Evolutionary conservation across 2,888 invertebrate species (phyloP), one percentile per base, ranked within the genome.

Genomic region (Trichogramma dendrolimi): DNA sequence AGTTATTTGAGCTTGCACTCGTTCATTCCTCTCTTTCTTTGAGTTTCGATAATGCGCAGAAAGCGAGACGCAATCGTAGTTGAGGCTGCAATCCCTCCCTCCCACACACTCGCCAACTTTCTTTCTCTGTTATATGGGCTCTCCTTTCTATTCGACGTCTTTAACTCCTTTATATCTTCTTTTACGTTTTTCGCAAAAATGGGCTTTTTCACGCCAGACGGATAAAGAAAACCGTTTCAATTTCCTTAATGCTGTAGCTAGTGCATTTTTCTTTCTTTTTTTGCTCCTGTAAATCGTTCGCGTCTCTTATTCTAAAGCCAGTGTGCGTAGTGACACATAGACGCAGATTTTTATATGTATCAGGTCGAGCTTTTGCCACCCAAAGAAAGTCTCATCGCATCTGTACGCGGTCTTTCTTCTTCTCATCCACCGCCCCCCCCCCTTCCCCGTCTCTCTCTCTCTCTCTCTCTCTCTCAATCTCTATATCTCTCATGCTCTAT

Each of bases 221-320:
- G 69, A 71, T 70, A 71, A 71, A 69, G 70, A 71, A 71, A 70
- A 67, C 68, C 69, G 70, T 71, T 71, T 71, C 69, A 70, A 71
- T 71, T 71, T 71, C 67, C 71, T 70, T 71, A 71, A 71, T 71
- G 71, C 70, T 67, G 50, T 52, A 53, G 46, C 57, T 61, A 62
- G 54, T 62, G 56, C 63, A 14, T 14, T 14, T 14, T 14, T 14
- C 14, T 14, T 14, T 14, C 14, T 14, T 14, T 14, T 14, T 57
- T 63, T 65, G 59, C 66, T 64, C 63, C 66, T 63, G 61, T 66
- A 62, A 62, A 63, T 67, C 63, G 50, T 59, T 53, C 51, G 14
- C 14, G 14, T 14, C 14, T 14, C 14, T 14, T 14, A 14, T 14
- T 14, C 14, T 14, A 14, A 14, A 14, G 14, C 14, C 14, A 14